Evolutionary conservation across 2,797 vertebrate species (phyloP), one percentile per base, ranked within the genome.

Genomic region (Phaenicophaeus curvirostris): DNA sequence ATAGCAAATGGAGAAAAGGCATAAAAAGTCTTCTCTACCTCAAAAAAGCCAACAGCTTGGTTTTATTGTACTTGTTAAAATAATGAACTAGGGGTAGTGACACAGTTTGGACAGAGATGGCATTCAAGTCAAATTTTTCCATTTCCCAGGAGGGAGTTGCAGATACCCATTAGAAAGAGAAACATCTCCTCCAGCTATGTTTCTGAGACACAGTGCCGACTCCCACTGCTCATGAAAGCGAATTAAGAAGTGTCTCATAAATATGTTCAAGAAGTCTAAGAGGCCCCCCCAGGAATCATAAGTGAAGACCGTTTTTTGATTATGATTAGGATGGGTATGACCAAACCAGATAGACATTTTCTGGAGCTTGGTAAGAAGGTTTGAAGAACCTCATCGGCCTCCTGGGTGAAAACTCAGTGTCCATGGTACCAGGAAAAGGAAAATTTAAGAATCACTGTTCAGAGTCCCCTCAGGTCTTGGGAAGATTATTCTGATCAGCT

Each of bases 271-370:
- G 42, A 66, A 8, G 11, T 65, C 16, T n/a, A 59, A 66, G 19
- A 51, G 31, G 3, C 9, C 35, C 15, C n/a, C 23, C 10, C 53
- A 66, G 39, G 48, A 27, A 19, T 53, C 39, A 46, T 23, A 41
- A 53, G 4, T 1, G 1, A 20, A 39, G 25, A 23, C 2, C 23
- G 8, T 2, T 7, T 71, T 51, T 58, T 33, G 21, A 31, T 24
- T 58, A 18, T 53, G 23, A 54, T 53, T 55, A 74, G 14, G 44
- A 17, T 50, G 5, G 11, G 9, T 48, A 18, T 35, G 25, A 66
- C 9, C 35, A 33, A 31, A 74, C 8, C 19, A 57, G 11, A 25
- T 3, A 8, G 21, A 50, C 7, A 19, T 62, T 73, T 55, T 50
- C 30, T 61, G 20, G 20, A 50, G 31, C 4, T 73, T 73, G 61